Evolutionary conservation across 35 echinoderm and acorn worm genomes (phyloP).

Genomic region (Heliocidaris tuberculata): DNA sequence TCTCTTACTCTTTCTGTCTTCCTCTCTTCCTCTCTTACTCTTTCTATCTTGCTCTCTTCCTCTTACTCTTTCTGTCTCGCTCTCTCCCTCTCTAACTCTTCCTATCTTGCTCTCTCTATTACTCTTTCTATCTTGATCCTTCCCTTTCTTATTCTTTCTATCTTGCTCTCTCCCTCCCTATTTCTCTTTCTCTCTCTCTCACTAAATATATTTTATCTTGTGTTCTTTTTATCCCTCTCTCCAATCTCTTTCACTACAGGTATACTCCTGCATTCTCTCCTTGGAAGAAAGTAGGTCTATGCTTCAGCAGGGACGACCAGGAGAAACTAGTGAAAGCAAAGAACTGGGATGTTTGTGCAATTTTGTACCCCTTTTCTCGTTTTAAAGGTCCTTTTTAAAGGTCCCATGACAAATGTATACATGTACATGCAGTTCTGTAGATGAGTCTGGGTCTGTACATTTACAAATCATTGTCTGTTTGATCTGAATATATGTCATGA

Average conservation of each 20-base stretch:
- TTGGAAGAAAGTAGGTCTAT: not conserved
- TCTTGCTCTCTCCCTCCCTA: too few species aligned
- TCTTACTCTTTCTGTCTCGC: too few species aligned
- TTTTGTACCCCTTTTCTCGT: not conserved
- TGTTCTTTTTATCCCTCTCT: not conserved
- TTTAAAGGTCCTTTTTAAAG: not conserved
- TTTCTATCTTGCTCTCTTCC: not conserved
- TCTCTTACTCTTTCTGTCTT: too few species aligned
- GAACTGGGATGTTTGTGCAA: not conserved
- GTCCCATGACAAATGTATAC: too few species aligned
- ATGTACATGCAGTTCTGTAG: too few species aligned
- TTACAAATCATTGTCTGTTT: too few species aligned
- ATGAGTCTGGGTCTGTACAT: too few species aligned
- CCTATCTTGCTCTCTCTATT: not conserved
- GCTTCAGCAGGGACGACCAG: not conserved
- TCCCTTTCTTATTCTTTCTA: too few species aligned
- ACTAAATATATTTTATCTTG: too few species aligned
- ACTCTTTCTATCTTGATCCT: too few species aligned
- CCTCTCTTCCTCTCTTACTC: not conserved
- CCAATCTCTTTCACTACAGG: not conserved
- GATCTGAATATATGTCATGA: too few species aligned
- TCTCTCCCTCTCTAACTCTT: not conserved
- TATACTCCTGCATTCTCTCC: not conserved
- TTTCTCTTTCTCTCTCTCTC: too few species aligned
- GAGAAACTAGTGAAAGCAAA: not conserved